These are phyloP conservation scores for Neodon shergylaensis DNA, from an alignment of 2,113 vertebrate genomes.

Conservation along the genomic window DNA sequence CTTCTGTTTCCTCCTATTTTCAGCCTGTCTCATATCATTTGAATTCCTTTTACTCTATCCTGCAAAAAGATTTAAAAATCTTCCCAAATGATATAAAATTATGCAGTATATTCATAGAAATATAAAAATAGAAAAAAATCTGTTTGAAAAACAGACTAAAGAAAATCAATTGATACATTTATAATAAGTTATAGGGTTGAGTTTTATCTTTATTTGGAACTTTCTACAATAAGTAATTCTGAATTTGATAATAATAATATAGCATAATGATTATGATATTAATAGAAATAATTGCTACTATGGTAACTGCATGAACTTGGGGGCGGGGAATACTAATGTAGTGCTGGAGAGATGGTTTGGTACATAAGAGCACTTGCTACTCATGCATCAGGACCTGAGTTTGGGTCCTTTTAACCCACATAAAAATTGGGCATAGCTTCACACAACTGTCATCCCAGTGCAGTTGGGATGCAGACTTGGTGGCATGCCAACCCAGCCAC, in stretches of 20 bases:
- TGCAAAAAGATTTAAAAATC: background rate
- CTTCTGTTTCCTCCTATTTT: slow-evolving; percentile 58
- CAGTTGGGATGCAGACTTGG: too few species aligned
- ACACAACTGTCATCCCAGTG: background rate
- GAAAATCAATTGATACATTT: slow-evolving; percentile 2
- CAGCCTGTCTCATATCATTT: slow-evolving; percentile 25
- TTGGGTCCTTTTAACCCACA: background rate
- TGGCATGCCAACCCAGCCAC: background rate
- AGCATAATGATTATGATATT: background rate
- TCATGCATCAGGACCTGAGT: background rate
- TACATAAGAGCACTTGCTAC: background rate
- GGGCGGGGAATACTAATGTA: background rate
- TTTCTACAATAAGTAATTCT: background rate
- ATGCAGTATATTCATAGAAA: background rate
- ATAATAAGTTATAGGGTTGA: background rate
- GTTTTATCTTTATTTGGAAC: background rate
- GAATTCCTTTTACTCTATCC: slow-evolving; percentile 26
- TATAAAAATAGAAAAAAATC: slow-evolving; percentile 11
- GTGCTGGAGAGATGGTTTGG: background rate
- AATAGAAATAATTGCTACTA: background rate
- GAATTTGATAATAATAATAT: background rate
- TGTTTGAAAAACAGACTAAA: background rate
- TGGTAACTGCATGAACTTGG: background rate
- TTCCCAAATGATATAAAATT: slow-evolving; percentile 55
- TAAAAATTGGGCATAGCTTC: background rate